Base-by-base conservation (phyloP, 2,888 invertebrate genomes). In the Yponomeuta cagnagella region DNA sequence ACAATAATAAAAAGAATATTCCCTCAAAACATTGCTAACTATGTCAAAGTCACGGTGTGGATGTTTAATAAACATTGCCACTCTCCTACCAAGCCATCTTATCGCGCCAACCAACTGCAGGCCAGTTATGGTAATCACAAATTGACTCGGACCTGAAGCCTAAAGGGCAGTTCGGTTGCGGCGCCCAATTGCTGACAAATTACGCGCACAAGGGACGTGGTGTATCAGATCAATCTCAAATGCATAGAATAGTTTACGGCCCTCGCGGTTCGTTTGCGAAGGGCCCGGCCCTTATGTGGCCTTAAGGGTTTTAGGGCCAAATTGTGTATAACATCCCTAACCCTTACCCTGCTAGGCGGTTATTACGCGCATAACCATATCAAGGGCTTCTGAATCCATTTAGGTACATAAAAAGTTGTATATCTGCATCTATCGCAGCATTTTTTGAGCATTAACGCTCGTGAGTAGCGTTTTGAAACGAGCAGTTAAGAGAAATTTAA, bases 211-310 rank as follows among this genome's bases (percentile, higher is more conserved):
- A 52, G 68, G 52, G 52, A 68, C 37, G 68, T 66, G 37, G 71
- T 31, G 8, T 81, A 86, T 83, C 79, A 82, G 83, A 85, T 86
- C 85, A 85, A 88, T 88, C 85, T 82, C 81, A 79, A 86, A 88
- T 88, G 88, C 88, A 88, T 87, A 83, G 87, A 88, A 84, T 82
- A 83, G 82, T 82, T 83, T 80, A 82, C 78, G 76, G 77, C 74
- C 76, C 73, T 77, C 70, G 77, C 79, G 75, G 74, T 70, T 73
- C 37, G 67, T 67, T 65, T 58, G 52, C 15, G 23, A 37, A 31
- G 52, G 71, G 48, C 37, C 65, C 12, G 23, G 48, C 37, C 58
- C 69, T 52, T 31, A 31, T 58, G 69, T 63, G 15, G 15, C 52
- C 52, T 58, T 15, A 58, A 58, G 52, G 52, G 52, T 58, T 58